Percentiles rank a stretch among this genome's conserved stretches.
These are phyloP conservation scores for Macrobrachium nipponense DNA, from an alignment of 1,140 invertebrate species.

Conservation along the genomic window DNA sequence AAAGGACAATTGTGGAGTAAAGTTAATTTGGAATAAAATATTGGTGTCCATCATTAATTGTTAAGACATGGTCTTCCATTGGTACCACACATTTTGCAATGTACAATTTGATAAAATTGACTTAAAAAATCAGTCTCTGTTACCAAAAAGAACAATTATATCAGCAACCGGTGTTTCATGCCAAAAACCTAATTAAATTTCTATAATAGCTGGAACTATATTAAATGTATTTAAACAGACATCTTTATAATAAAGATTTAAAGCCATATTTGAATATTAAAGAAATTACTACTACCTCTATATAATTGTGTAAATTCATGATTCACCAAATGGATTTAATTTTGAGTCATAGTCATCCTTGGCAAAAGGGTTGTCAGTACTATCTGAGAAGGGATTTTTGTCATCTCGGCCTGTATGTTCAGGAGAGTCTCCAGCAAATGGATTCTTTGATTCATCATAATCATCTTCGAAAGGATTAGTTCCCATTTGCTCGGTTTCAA, in stretches of 20 bases:
- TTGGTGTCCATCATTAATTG: too few relatives aligned
- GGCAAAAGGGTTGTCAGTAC: slow-evolving; percentile 18
- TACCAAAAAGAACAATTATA: too few relatives aligned
- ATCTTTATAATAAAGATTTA: neutral
- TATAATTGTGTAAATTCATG: neutral
- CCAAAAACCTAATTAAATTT: too few relatives aligned
- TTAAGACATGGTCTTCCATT: too few relatives aligned
- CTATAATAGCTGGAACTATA: too few relatives aligned
- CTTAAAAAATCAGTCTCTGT: too few relatives aligned
- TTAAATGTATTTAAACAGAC: too few relatives aligned
- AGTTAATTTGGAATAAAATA: too few relatives aligned
- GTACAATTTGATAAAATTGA: too few relatives aligned
- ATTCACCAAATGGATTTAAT: slow-evolving; percentile 43
- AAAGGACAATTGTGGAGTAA: too few relatives aligned
- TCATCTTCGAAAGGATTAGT: slow-evolving; percentile 43
- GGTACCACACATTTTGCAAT: too few relatives aligned
- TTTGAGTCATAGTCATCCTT: slow-evolving; percentile 32
- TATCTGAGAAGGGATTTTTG: slow-evolving; percentile 18
- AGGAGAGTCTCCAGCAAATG: slow-evolving; percentile 44
- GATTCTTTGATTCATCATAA: slow-evolving; percentile 52
- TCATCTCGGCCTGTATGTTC: slow-evolving; percentile 2
- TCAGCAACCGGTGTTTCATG: too few relatives aligned
- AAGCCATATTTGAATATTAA: neutral
- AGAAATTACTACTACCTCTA: neutral
- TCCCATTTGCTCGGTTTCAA: slow-evolving; percentile 49